These are phyloP conservation scores for Aphelenchoides bicaudatus DNA, from an alignment of 2,888 invertebrate species.

Conservation along the genomic window DNA sequence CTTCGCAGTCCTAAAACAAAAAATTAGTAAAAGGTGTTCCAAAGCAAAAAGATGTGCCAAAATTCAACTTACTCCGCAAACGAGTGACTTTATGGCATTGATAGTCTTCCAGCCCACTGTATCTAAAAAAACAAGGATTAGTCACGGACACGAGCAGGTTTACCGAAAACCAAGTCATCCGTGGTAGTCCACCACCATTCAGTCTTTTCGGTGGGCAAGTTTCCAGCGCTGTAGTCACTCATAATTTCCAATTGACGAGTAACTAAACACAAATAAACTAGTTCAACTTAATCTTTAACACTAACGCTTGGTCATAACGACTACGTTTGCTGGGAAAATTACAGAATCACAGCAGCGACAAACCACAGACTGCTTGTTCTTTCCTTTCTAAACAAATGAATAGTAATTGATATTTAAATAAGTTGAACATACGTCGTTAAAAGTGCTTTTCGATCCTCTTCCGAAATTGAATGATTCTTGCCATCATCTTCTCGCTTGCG, in stretches of 20 bases:
- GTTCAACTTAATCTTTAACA: conserved; percentile 4
- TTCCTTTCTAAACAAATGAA: conserved; percentile 36
- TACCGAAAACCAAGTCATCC: conserved; percentile 46
- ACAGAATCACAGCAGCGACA: conserved; percentile 47
- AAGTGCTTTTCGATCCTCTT: too few species aligned
- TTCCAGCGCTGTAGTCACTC: conserved; percentile 12
- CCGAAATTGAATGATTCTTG: too few species aligned
- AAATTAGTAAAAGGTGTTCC: too few species aligned
- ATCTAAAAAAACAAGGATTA: not conserved
- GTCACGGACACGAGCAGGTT: not conserved
- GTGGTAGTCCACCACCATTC: conserved; percentile 50
- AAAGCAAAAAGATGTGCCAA: too few species aligned
- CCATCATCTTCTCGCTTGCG: too few species aligned
- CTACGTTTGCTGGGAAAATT: conserved; percentile 45
- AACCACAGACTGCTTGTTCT: conserved; percentile 42
- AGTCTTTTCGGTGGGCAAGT: conserved; percentile 12
- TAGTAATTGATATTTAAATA: too few species aligned
- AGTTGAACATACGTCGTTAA: too few species aligned
- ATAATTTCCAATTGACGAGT: conserved; percentile 5
- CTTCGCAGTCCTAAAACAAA: too few species aligned
- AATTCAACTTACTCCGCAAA: too few species aligned
- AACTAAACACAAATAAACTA: conserved; percentile 17
- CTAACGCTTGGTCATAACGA: conserved; percentile 23
- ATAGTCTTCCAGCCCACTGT: conserved; percentile 52
- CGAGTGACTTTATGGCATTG: conserved; percentile 43